Base-by-base conservation (phyloP, 2,888 invertebrate genomes). In the Yponomeuta cagnagella region DNA sequence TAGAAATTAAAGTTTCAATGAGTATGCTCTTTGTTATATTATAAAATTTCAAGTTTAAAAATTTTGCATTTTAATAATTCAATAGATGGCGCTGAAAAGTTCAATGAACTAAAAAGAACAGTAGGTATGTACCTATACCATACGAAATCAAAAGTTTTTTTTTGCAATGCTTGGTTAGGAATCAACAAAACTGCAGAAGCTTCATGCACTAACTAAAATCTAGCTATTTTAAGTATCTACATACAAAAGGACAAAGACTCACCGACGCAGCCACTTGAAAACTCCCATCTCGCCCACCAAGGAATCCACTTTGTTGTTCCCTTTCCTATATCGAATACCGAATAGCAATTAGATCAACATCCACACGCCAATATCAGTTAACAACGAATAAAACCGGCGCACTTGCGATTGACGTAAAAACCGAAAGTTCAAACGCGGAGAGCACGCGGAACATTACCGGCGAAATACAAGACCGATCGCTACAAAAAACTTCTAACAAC, bases 211-310 rank as follows among this genome's bases (percentile, higher is more conserved):
- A 15, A 43, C 43, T 43, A 43, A 43, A 6, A 43, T 43, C 43
- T 43, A 43, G 43, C 43, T 43, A 43, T 33, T 23, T 23, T 23
- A 23, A 37, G 10, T 12, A 15, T 58, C 52, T 58, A 15, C 4
- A 2, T 15, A 58, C 12, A 58, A 58, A 58, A 58, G 15, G 12
- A 4, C 12, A 58, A 81, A 68, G n/a, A 88, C 91, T 89, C 79
- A 91, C 92, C 92, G 88, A 81, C 92, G 91, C 77, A 92, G 80
- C 92, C 91, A 92, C 82, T 91, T 91, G 79, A 92, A 90, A 77
- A 92, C 91, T 77, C 91, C 90, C 92, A 92, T 92, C 76, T 87
- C 87, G 82, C 83, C 80, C 43, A 43, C 43, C 77, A 77, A 78
- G 70, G 82, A 80, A 82, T 87, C 86, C 90, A 90, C 87, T 82